phyloP scores from a whole-genome alignment of 2,888 invertebrate species.

The Pharmacophagus antenor region DNA sequence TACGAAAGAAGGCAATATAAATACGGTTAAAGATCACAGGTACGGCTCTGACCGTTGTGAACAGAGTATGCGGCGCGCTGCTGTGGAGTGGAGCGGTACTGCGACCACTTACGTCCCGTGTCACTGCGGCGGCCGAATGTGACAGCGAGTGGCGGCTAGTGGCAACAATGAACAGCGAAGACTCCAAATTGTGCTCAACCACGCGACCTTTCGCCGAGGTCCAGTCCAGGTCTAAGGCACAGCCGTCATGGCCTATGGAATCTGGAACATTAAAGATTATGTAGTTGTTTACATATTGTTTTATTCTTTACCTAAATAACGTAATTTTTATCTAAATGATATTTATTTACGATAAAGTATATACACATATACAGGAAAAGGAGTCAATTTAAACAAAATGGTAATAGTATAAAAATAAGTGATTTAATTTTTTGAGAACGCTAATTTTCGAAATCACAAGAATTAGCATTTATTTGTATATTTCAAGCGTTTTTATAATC shows the following conservation, averaged over 20 bases:
- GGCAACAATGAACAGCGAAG: slow-evolving; percentile 27
- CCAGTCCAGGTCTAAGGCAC: slow-evolving; percentile 52
- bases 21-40: slow-evolving; percentile 57
- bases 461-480: no score
- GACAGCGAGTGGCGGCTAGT: slow-evolving; percentile 28
- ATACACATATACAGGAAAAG: no score
- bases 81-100: slow-evolving; percentile 7
- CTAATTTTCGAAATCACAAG: no score
- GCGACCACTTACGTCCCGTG: slow-evolving; percentile 1
- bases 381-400: no score
- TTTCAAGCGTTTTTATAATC: no score
- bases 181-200: slow-evolving; percentile 34
- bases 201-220: slow-evolving; percentile 43
- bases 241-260: slow-evolving; percentile 81
- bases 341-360: no score
- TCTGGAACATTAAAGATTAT: slow-evolving; percentile 46
- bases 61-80: slow-evolving; percentile 13
- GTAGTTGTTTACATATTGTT: neutral
- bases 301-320: neutral
- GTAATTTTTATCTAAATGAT: no score
- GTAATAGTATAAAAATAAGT: no score
- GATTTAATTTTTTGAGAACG: no score
- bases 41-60: slow-evolving; percentile 39
- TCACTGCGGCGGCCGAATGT: slow-evolving; percentile 30
- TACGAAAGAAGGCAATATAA: slow-evolving; percentile 60